These are phyloP conservation scores for Gephyroberyx darwinii DNA, from an alignment of 2,797 vertebrate genomes.

Conservation along the genomic window DNA sequence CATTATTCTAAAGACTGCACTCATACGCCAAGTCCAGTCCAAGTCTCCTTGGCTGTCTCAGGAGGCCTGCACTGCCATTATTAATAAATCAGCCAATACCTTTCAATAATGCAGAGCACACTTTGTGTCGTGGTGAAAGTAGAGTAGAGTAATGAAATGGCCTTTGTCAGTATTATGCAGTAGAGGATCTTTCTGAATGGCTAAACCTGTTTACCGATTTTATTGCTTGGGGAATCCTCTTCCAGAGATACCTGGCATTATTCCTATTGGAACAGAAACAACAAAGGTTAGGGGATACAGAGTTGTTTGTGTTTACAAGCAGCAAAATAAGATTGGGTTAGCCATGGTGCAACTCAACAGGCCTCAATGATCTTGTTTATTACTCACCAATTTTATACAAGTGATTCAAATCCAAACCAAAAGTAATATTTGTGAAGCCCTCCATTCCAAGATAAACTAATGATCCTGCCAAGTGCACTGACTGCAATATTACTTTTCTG, in stretches of 20 bases:
- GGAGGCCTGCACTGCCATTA: not conserved
- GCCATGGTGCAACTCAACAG: no score
- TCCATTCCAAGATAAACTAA: not conserved
- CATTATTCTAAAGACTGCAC: not conserved
- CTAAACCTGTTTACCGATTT: slow-evolving; percentile 86
- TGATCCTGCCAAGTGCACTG: not conserved
- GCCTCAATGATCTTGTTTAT: no score
- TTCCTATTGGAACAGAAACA: slow-evolving; percentile 82
- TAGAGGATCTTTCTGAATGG: not conserved
- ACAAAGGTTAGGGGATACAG: not conserved
- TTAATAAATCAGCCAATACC: not conserved
- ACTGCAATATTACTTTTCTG: not conserved
- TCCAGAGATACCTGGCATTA: slow-evolving; percentile 96
- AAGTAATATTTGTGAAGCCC: no score
- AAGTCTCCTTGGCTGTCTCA: not conserved
- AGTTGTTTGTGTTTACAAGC: not conserved
- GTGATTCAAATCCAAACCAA: not conserved
- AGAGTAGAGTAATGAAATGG: no score
- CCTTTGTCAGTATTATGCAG: no score
- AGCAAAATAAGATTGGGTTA: not conserved
- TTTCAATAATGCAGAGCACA: not conserved
- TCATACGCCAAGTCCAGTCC: not conserved
- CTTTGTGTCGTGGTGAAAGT: not conserved
- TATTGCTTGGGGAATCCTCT: slow-evolving; percentile 92
- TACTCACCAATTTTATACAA: no score